Conservation (phyloP, 2,888 invertebrate genomes). For the Odontocerum albicorne region DNA sequence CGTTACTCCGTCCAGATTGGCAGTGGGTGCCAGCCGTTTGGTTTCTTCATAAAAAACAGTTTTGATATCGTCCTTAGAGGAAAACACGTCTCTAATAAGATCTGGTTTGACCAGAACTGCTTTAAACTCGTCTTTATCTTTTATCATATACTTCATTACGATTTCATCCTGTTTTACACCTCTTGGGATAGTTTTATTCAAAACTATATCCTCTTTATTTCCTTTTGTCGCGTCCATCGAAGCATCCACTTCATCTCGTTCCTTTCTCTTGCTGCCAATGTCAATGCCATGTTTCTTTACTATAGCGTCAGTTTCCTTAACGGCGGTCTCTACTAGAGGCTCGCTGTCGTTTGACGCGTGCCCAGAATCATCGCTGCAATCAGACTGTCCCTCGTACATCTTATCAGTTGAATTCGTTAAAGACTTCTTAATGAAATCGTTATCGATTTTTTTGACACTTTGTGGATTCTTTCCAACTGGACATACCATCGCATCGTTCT, state of each 20-base stretch:
- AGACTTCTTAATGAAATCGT: not conserved
- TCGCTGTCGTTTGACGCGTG: constrained; percentile 78
- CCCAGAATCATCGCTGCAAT: constrained; percentile 80
- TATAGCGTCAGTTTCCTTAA: not conserved
- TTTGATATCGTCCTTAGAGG: not conserved
- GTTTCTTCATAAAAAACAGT: not conserved
- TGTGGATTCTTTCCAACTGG: constrained; percentile 45
- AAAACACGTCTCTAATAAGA: constrained; percentile 23
- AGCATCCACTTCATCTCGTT: not conserved
- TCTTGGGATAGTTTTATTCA: too few relatives aligned
- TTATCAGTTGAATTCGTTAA: constrained; percentile 46
- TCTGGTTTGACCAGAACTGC: constrained; percentile 18
- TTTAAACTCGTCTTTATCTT: not conserved
- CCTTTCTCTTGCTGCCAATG: not conserved
- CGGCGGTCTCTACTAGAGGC: constrained; percentile 9
- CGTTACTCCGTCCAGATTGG: not conserved
- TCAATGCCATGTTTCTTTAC: not conserved
- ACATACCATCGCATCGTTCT: constrained; percentile 50
- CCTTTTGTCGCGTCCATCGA: not conserved
- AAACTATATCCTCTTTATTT: too few relatives aligned
- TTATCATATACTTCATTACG: too few relatives aligned
- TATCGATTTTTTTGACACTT: not conserved
- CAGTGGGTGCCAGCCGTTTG: not conserved
- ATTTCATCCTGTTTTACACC: too few relatives aligned
- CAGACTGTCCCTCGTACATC: constrained; percentile 63